phyloP scores from a whole-genome alignment of 2,797 vertebrate species.

The Chrosomus eos region DNA sequence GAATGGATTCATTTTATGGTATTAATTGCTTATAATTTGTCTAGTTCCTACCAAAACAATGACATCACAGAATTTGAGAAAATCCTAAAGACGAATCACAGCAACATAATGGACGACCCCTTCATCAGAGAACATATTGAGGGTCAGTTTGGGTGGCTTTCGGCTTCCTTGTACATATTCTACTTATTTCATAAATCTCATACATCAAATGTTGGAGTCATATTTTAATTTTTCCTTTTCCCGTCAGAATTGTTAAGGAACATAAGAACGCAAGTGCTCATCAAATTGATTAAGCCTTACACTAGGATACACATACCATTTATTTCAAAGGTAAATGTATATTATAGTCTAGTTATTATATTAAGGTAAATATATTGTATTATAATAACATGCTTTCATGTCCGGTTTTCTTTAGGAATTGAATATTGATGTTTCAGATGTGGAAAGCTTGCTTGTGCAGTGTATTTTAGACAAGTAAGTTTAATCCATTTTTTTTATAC shows the following conservation, averaged over 20 bases:
- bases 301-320: conserved; percentile 99
- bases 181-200: neutral
- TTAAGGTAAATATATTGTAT: neutral
- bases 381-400: neutral
- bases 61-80: conserved; percentile 99
- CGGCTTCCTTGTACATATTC: neutral
- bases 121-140: conserved; percentile 99
- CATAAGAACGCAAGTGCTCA: conserved; percentile 99
- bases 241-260: conserved; percentile 93
- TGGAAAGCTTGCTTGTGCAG: conserved; percentile 99
- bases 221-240: neutral
- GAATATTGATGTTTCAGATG: conserved; percentile 99
- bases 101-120: conserved; percentile 99
- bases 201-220: conserved; percentile 22
- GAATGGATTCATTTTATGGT: neutral
- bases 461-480: conserved; percentile 99
- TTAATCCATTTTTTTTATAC: neutral
- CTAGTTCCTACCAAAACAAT: conserved; percentile 99
- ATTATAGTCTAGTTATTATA: neutral
- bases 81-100: conserved; percentile 99
- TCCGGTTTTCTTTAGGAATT: conserved; percentile 84
- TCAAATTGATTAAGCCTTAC: conserved; percentile 99
- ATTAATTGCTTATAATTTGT: conserved; percentile 28
- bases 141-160: conserved; percentile 77
- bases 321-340: conserved; percentile 94